A percentile compares a stretch with the other conserved stretches of the same genome.
Conservation (phyloP, 2,797 vertebrate genomes). For the Callimico goeldii region DNA sequence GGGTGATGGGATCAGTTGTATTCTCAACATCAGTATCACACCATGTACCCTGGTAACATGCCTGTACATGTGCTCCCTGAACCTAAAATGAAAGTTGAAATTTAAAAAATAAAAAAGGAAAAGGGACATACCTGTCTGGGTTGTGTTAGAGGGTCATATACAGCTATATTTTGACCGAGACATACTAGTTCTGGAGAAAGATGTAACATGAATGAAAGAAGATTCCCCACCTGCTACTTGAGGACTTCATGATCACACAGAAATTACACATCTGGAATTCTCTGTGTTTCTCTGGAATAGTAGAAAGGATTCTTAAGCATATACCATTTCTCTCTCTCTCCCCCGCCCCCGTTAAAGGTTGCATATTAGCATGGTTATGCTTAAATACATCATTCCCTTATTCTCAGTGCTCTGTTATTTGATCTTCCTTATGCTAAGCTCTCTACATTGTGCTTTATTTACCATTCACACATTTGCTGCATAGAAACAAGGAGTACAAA, state of each 20-base stretch:
- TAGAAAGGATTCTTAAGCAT: neutral
- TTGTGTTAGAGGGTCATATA: neutral
- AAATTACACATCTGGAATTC: neutral
- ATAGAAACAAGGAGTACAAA: neutral
- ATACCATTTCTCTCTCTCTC: neutral
- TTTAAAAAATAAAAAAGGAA: neutral
- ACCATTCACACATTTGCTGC: neutral
- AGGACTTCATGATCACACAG: neutral
- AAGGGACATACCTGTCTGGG: neutral
- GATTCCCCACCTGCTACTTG: neutral
- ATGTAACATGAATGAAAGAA: neutral
- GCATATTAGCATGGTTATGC: neutral
- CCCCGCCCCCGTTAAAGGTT: neutral
- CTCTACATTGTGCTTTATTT: neutral
- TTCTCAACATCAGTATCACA: too few relatives aligned
- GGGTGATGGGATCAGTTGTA: too few relatives aligned
- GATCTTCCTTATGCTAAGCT: neutral
- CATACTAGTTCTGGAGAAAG: neutral
- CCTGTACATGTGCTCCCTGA: too few relatives aligned
- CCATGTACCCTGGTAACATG: too few relatives aligned
- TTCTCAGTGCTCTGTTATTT: neutral
- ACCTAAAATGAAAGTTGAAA: neutral
- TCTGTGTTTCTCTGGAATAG: slow-evolving; percentile 1
- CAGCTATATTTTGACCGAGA: neutral
- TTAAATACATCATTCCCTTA: neutral